Base-by-base conservation (phyloP, 2,113 vertebrate species). In the Bubo scandiacus region DNA sequence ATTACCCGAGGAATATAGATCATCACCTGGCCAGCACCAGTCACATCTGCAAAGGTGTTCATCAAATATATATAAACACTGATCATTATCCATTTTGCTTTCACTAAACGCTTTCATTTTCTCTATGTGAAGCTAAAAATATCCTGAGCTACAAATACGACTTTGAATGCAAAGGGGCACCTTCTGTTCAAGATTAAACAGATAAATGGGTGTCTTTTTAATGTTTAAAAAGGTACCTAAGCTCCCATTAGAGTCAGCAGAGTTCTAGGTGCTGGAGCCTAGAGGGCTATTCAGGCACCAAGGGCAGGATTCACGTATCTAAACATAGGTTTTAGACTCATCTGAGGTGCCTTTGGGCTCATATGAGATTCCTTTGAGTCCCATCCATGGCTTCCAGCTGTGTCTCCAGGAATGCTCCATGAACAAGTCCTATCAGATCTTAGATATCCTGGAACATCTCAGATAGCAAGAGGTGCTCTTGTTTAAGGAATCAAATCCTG, bases 321-420 rank as follows among this genome's bases (percentile, higher is more conserved):
- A 32, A 80, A 51, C 6, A 25, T 20, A 45, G 30, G 6, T 5
- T 81, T 73, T 34, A 10, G 6, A 21, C 61, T 61, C 42, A 61
- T 58, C 21, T 57, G 70, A 47, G 23, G 21, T n/a, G 5, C 15
- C 21, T 55, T 66, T 59, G 38, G 27, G 21, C 2, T 49, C 20
- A 21, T 23, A 10, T 68, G 79, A 61, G 51, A 43, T 19, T 6
- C 29, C 19, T 58, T 61, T 51, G 22, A 38, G 55, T 32, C 9
- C 20, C 6, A 4, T 70, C 15, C 26, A 26, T 47, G n/a, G 17
- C 29, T 85, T 59, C 19, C 19, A 65, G 10, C 1, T 30, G 6
- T 51, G 8, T 51, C 15, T 77, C 3, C 17, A 36, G 26, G 70
- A 74, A 30, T 0, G 0, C 4, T 74, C 18, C 47, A 26, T 61